Conservation (phyloP, 2,797 vertebrate genomes). For the Oreochromis grahami region DNA sequence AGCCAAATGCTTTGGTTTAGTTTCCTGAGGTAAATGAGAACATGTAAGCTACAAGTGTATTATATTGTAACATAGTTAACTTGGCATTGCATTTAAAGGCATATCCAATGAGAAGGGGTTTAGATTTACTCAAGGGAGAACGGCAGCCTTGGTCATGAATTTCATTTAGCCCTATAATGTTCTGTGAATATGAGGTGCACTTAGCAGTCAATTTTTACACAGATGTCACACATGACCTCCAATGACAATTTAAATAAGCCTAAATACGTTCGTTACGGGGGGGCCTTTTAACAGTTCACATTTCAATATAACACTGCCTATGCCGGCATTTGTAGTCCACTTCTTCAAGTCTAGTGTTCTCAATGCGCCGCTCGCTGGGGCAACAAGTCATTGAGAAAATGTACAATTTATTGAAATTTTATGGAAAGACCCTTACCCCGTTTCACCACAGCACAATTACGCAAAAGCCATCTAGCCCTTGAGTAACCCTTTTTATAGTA, state of each 20-base stretch:
- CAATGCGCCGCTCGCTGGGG: conserved; percentile 14
- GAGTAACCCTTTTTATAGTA: conserved; percentile 73
- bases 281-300: conserved; percentile 17
- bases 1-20: conserved; percentile 1
- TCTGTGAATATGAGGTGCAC: conserved; percentile 14
- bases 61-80: conserved; percentile 38
- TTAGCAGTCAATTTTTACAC: conserved; percentile 33
- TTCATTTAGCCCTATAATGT: conserved; percentile 29
- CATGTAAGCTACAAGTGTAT: conserved; percentile 19
- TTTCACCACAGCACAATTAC: conserved; percentile 69
- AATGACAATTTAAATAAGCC: conserved; percentile 36
- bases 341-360: conserved; percentile 4
- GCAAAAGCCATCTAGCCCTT: conserved; percentile 70
- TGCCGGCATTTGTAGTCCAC: conserved; percentile 41
- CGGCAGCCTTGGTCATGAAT: conserved; percentile 42
- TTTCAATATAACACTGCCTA: conserved; percentile 13
- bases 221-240: conserved; percentile 22
- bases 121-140: conserved; percentile 48
- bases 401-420: conserved; percentile 73
- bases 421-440: conserved; percentile 63
- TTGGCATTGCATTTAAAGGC: conserved; percentile 25
- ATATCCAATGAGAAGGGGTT: conserved; percentile 33
- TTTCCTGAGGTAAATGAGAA: conserved; percentile 12
- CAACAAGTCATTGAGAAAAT: conserved; percentile 71
- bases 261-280: conserved; percentile 3